Evolutionary conservation across 2,113 vertebrate genomes (phyloP), one percentile per base, ranked within the genome.

Genomic region (Phaethon lepturus): DNA sequence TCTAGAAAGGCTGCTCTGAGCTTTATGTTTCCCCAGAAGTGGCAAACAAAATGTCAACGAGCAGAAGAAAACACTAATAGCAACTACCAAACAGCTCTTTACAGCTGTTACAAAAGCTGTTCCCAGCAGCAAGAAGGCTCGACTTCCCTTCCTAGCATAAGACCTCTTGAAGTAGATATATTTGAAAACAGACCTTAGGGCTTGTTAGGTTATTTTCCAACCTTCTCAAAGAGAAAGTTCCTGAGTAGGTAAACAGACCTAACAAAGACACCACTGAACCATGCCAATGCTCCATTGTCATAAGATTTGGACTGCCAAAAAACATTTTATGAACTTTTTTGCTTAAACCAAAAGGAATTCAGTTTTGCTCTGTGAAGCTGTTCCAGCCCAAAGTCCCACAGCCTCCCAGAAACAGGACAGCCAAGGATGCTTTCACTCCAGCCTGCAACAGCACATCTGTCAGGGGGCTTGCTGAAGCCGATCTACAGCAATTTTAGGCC

Each of bases 171-270:
- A 84, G 28, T 16, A 86, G 33, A 56, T 9, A 50, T 9, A 68
- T 29, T 60, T 87, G 71, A 58, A 90, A 94, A 64, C 52, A 94
- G 73, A 87, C 66, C 80, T 94, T 69, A 63, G 58, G 88, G 83
- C 53, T 79, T 49, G 68, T 91, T 44, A 93, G 50, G 35, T 88
- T 92, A 35, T 78, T 91, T 82, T 82, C 71, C 47, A 88, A 10
- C 16, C 11, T 64, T 64, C 60, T 81, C 86, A 78, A 87, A 84
- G 33, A n/a, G 78, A 10, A 93, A 49, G 40, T 79, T 94, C 50
- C 88, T 15, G 17, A 86, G 80, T 10, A 94, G 86, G 76, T 87
- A 94, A 96, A 91, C 73, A 93, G 60, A 64, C 18, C 64, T 73
- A 86, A 94, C 80, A 96, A 91, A 81, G 82, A 45, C 28, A 0